Evolutionary conservation across 2,113 vertebrate genomes (phyloP).

Genomic region (Etia nguti): DNA sequence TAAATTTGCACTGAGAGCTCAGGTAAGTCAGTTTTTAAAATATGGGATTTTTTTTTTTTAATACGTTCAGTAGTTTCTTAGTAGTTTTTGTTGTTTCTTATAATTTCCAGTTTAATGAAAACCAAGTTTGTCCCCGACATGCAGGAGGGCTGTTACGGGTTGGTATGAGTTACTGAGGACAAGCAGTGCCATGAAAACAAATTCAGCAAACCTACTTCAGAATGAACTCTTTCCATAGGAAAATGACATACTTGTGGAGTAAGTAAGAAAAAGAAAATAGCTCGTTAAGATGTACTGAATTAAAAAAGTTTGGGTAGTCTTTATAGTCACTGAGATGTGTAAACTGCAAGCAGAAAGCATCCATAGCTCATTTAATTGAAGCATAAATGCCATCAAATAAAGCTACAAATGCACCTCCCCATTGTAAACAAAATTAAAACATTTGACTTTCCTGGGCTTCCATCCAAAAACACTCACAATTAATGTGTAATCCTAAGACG

Average conservation of each 20-base stretch:
- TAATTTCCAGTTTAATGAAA: not conserved
- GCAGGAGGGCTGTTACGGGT: not conserved
- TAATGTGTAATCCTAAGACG: constrained; percentile 3
- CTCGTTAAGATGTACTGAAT: not conserved
- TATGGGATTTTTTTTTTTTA: not conserved
- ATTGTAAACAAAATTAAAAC: not conserved
- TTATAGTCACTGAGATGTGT: not conserved
- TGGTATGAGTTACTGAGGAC: not conserved
- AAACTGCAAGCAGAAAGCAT: not conserved
- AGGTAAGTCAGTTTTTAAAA: not conserved
- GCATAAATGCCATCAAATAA: not conserved
- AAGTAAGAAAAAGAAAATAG: not conserved
- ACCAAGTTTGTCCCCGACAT: not conserved
- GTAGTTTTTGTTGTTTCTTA: not conserved
- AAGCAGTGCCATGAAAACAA: not conserved
- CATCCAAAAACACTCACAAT: not conserved
- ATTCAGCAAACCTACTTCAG: not conserved
- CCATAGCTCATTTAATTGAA: not conserved
- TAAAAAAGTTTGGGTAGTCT: not conserved
- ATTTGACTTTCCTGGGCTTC: not conserved
- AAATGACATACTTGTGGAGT: not conserved
- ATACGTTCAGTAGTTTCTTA: not conserved
- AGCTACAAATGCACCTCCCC: not conserved
- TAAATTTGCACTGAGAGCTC: not conserved
- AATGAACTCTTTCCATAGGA: not conserved